phyloP scores from a whole-genome alignment of 2,888 invertebrate species.

The Microctonus hyperodae region DNA sequence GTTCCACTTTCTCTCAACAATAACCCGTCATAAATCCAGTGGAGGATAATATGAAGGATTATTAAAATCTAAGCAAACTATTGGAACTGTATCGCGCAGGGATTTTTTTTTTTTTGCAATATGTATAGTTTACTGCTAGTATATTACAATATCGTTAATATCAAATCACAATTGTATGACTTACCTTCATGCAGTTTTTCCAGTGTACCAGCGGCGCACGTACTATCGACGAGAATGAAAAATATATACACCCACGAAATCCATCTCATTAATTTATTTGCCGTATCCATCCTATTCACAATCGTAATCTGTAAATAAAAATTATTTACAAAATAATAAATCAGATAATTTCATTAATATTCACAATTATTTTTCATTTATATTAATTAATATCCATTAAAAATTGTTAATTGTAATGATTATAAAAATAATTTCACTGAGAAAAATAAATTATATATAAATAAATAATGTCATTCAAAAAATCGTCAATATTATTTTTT shows the following conservation, averaged over 20 bases:
- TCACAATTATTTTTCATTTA: background rate
- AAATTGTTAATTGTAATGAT: no score
- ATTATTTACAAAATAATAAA: background rate
- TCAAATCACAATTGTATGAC: conserved; percentile 35
- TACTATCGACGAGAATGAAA: conserved; percentile 44
- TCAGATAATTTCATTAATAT: no score
- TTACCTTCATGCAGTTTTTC: conserved; percentile 61
- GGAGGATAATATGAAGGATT: background rate
- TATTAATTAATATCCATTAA: background rate
- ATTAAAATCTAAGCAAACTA: no score
- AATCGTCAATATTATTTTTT: conserved; percentile 22
- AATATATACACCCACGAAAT: conserved; percentile 47
- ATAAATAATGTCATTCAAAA: background rate
- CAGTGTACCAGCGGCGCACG: conserved; percentile 54
- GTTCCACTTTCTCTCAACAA: background rate
- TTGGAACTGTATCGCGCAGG: no score
- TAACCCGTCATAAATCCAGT: conserved; percentile 10
- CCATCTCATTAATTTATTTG: conserved; percentile 50
- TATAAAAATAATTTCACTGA: background rate
- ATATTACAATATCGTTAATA: no score
- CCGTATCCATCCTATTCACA: conserved; percentile 54
- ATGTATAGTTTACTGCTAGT: no score
- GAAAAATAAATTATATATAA: background rate
- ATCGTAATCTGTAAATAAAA: conserved; percentile 49
- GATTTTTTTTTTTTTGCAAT: no score